Evolutionary conservation across 2,888 invertebrate species (phyloP).

Genomic region (Panopea generosa): DNA sequence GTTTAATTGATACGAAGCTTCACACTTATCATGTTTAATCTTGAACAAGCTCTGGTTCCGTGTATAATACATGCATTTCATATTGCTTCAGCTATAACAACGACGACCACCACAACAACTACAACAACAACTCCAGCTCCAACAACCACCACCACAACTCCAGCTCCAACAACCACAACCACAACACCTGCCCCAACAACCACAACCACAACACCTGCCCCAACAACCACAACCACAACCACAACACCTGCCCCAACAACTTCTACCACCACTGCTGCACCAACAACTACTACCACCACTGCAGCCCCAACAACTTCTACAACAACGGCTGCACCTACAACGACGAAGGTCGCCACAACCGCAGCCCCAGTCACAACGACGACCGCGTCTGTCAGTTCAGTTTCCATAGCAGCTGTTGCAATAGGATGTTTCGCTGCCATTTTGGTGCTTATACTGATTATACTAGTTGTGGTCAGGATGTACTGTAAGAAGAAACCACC

Average conservation of each 20-base stretch:
- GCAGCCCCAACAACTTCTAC: conserved; percentile 5
- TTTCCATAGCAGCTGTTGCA: not conserved
- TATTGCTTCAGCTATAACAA: not conserved
- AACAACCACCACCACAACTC: no score
- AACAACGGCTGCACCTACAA: not conserved
- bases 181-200: no score
- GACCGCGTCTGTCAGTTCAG: not conserved
- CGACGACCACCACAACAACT: conserved; percentile 20
- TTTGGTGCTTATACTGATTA: not conserved
- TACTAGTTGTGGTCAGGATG: not conserved
- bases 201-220: no score
- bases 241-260: conserved; percentile 19
- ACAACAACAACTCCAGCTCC: conserved; percentile 21
- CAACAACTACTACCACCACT: conserved; percentile 16
- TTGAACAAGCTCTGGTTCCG: no score
- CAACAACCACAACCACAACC: conserved; percentile 10
- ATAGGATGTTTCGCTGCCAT: not conserved
- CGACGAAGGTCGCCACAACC: not conserved
- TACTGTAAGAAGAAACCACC: not conserved
- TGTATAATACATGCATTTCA: no score
- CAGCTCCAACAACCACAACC: no score
- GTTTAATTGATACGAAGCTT: no score
- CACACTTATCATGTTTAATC: no score
- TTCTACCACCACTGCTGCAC: conserved; percentile 10
- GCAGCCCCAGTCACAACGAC: not conserved